These are phyloP conservation scores for Zingel zingel DNA, from an alignment of 2,113 vertebrate species.

Conservation along the genomic window DNA sequence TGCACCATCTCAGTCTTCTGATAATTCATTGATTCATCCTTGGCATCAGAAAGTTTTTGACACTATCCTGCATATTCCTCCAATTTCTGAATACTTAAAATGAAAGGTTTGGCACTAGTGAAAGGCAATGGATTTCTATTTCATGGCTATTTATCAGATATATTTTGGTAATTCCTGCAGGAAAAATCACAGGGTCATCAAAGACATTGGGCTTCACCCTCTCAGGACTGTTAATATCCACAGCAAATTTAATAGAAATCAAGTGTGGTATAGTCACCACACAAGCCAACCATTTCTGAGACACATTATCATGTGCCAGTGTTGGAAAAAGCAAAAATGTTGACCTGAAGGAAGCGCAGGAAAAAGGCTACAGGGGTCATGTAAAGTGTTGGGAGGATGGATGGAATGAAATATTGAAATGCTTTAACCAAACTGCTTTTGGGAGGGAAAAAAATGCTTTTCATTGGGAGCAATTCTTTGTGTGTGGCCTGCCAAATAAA, in stretches of 20 bases:
- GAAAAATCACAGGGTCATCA: conserved; percentile 7
- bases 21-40: too few relatives aligned
- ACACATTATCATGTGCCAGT: conserved; percentile 16
- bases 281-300: conserved; percentile 8
- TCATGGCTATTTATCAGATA: not conserved
- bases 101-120: not conserved
- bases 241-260: conserved; percentile 26
- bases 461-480: conserved; percentile 3
- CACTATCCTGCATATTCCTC: not conserved
- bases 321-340: conserved; percentile 16
- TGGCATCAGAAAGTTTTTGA: too few relatives aligned
- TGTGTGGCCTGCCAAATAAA: conserved; percentile 19
- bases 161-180: conserved; percentile 21
- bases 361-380: conserved; percentile 3
- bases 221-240: conserved; percentile 22
- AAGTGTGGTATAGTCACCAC: too few relatives aligned
- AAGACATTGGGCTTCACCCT: conserved; percentile 25
- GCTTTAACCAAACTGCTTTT: not conserved
- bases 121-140: not conserved
- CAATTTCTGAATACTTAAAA: not conserved
- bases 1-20: too few relatives aligned
- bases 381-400: not conserved
- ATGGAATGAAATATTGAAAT: not conserved
- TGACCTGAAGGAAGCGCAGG: conserved; percentile 11
- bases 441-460: not conserved